A percentile compares a stretch with the other conserved stretches of the same genome.
Evolutionary conservation across 2,888 invertebrate genomes (phyloP).

Genomic region (Acrocyrtus sp.): DNA sequence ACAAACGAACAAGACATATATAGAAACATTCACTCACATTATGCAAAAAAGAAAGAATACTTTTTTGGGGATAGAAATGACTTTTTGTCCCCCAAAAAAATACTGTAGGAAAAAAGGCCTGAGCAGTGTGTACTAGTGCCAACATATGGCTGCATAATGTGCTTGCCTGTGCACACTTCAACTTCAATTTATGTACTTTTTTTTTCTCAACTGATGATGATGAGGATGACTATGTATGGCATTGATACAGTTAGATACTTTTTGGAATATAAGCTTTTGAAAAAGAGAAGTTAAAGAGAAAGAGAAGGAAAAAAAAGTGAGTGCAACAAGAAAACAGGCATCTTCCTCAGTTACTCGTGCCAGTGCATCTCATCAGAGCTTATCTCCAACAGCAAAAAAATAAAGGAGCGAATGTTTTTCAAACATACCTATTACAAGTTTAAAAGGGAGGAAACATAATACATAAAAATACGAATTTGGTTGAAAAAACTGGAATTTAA

Average conservation of each 20-base stretch:
- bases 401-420: no score
- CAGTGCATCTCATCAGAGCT: slow-evolving; percentile 37
- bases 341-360: slow-evolving; percentile 39
- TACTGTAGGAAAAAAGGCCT: slow-evolving; percentile 10
- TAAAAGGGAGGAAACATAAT: slow-evolving; percentile 31
- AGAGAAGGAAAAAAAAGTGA: slow-evolving; percentile 8
- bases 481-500: slow-evolving; percentile 36
- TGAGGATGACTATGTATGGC: slow-evolving; percentile 30
- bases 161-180: slow-evolving; percentile 10
- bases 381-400: no score
- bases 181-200: slow-evolving; percentile 21
- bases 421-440: background rate
- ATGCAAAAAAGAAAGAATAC: slow-evolving; percentile 24
- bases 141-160: slow-evolving; percentile 46
- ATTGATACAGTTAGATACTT: slow-evolving; percentile 46
- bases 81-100: slow-evolving; percentile 54
- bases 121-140: no score
- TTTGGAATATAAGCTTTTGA: no score
- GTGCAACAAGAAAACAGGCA: no score
- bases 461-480: slow-evolving; percentile 19
- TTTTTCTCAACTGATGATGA: background rate
- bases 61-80: slow-evolving; percentile 52
- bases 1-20: slow-evolving; percentile 25
- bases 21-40: slow-evolving; percentile 18
- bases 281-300: slow-evolving; percentile 29